Base-by-base conservation (phyloP, 2,888 invertebrate species). In the Andricus curvator region DNA sequence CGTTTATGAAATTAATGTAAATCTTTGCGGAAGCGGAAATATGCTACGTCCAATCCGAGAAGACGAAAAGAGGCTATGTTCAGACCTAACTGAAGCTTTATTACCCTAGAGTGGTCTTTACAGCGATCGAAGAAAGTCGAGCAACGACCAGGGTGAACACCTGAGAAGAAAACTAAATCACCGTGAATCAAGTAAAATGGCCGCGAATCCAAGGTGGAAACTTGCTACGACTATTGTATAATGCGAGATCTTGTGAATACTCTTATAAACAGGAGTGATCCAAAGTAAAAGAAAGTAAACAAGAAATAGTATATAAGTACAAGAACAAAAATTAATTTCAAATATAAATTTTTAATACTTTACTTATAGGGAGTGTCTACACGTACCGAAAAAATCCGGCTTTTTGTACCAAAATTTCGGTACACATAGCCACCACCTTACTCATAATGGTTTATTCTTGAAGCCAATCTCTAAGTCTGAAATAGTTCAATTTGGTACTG, bases 11-110 rank as follows among this genome's bases (percentile, higher is more conserved):
- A 41, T 11, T 70, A 51, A 70, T 11, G 51, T 51, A 51, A 20
- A 70, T 33, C n/a, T 74, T 56, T 51, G n/a, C 74, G 74, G 74
- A 74, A 74, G 56, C 56, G 56, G 33, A 74, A 74, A 56, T 74
- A 56, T 56, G 56, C n/a, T 33, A 33, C 33, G 20, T 70, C 29
- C 29, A 70, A 70, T 70, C 70, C 25, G 29, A 51, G 25, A 17
- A 48, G 29, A 51, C 48, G 1, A 51, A 70, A 70, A 51, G 48
- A 48, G 29, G 29, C 48, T 48, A 68, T 29, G 70, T 70, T 70
- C 20, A 20, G 51, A 70, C 70, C 70, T 70, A 70, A 51, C 70
- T 51, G 20, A 70, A 70, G 51, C 70, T 29, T 51, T 41, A 48
- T 68, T 25, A 68, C 22, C 41, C 25, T 29, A 70, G 48, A 70